phyloP scores from a whole-genome alignment of 2,113 vertebrate genomes.

The Carassius gibelio region DNA sequence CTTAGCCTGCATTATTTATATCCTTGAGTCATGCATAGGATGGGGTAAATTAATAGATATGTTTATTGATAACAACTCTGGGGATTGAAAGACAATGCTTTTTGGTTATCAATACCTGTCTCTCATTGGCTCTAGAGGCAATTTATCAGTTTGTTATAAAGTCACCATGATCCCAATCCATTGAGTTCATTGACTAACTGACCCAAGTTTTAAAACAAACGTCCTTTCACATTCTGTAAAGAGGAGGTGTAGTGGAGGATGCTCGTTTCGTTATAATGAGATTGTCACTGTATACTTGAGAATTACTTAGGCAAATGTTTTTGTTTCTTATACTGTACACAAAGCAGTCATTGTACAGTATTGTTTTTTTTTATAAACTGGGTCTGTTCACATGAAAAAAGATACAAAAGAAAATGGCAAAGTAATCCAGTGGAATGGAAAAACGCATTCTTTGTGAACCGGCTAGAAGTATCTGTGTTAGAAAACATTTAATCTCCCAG shows the following conservation, averaged over 20 bases:
- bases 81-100: conserved; percentile 24
- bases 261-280: neutral
- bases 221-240: neutral
- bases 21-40: neutral
- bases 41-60: conserved; percentile 30
- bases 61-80: conserved; percentile 19
- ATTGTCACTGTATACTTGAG: neutral
- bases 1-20: conserved; percentile 31
- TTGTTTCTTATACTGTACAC: neutral
- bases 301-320: neutral
- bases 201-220: conserved; percentile 10
- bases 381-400: neutral
- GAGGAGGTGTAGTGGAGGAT: conserved; percentile 9
- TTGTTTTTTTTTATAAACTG: neutral
- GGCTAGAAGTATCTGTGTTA: neutral
- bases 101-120: conserved; percentile 28
- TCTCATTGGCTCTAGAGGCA: conserved; percentile 34
- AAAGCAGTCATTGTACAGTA: neutral
- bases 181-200: conserved; percentile 16
- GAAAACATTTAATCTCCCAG: neutral
- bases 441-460: neutral
- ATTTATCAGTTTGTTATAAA: conserved; percentile 35
- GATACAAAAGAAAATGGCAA: too few species aligned
- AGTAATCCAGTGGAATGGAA: neutral
- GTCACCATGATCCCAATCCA: conserved; percentile 1